phyloP scores from a whole-genome alignment of 2,113 vertebrate genomes.

The Mesitornis unicolor region DNA sequence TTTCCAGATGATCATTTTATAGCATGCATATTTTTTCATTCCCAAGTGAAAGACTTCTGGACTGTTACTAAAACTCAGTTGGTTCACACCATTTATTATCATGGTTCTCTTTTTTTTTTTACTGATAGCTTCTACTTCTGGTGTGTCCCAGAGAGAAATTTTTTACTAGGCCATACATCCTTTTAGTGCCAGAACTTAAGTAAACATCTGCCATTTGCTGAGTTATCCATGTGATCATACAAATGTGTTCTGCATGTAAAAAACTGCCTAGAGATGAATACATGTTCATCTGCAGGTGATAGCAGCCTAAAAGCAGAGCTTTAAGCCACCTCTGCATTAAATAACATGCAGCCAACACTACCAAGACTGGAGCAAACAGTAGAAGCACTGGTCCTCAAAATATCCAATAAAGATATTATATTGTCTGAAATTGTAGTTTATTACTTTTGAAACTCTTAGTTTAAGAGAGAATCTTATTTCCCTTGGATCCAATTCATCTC shows the following conservation, averaged over 20 bases:
- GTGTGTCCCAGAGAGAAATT: neutral
- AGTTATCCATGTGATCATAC: neutral
- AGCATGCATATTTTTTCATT: neutral
- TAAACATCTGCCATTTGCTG: neutral
- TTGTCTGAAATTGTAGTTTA: neutral
- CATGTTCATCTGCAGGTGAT: neutral
- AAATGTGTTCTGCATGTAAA: neutral
- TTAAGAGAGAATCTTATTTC: slow-evolving; percentile 26
- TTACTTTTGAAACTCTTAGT: neutral
- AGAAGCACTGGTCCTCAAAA: neutral
- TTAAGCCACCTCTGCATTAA: neutral
- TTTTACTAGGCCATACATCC: neutral
- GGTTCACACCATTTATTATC: neutral
- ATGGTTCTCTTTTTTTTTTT: neutral
- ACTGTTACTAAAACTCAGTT: neutral
- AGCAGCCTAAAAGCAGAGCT: neutral
- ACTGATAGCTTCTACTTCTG: neutral
- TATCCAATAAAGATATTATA: neutral
- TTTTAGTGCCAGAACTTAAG: neutral
- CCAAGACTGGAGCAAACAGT: neutral
- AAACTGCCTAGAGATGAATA: neutral
- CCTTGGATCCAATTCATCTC: neutral
- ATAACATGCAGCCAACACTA: neutral
- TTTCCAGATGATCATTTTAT: neutral
- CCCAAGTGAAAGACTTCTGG: neutral